Evolutionary conservation across 1,140 invertebrate species (phyloP), one percentile per base, ranked within the genome.

Genomic region (Cydia amplana): DNA sequence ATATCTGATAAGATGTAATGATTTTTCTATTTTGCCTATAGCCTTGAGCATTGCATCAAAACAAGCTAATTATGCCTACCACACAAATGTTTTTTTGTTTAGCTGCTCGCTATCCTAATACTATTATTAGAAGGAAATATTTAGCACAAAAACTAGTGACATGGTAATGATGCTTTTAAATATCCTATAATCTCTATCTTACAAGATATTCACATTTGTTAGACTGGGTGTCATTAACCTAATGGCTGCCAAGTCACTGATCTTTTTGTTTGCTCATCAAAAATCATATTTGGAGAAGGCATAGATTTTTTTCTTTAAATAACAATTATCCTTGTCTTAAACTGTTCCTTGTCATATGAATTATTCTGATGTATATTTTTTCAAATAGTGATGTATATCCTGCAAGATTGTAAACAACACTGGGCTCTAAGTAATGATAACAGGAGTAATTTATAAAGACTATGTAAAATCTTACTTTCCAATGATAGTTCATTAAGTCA

Each of bases 251-350:
- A 60, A 20, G 55, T 60, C 20, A 23, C 55, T 60, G 55, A 60
- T 60, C 55, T 60, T 60, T 55, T 60, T 60, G 20, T 60, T 20
- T 18, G 25, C 28, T 72, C 5, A 81, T 80, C 77, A 93, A n/a
- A 40, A 51, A 51, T n/a, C 49, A 18, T 46, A 18, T 51, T 51
- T 51, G 49, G 16, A n/a, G 5, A 51, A 51, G 49, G 16, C n/a
- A 51, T n/a, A 18, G 5, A 51, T 18, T n/a, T 7, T 51, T 51
- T 51, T 51, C 16, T 51, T 16, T 4, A 49, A 14, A 49, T 40
- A 46, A 46, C 16, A 46, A 46, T 46, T 46, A 46, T 16, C 46
- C 14, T 1, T 49, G 46, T 10, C 4, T 49, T 49, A 9, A 43
- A 43, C 14, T 43, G 43, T 14, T 43, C 43, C 14, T 46, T 46